phyloP scores from a whole-genome alignment of 1,140 invertebrate genomes.

The Philotrypesis tridentata region DNA sequence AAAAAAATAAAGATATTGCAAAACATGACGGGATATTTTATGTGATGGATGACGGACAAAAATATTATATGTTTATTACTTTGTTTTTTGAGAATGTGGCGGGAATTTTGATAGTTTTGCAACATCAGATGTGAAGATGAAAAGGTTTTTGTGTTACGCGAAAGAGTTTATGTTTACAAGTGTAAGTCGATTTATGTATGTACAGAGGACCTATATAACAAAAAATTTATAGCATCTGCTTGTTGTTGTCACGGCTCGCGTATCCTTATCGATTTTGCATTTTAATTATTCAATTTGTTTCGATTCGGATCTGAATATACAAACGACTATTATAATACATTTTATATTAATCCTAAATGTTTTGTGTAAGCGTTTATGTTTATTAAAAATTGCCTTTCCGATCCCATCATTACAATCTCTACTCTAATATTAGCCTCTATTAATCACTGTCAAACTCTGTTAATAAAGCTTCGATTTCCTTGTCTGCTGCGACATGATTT shows the following conservation, averaged over 20 bases:
- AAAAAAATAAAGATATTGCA: slow-evolving; percentile 47
- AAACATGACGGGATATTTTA: slow-evolving; percentile 52
- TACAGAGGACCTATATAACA: slow-evolving; percentile 62
- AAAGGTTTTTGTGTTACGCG: slow-evolving; percentile 34
- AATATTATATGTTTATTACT: slow-evolving; percentile 39
- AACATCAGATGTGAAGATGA: slow-evolving; percentile 50
- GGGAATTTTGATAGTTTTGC: slow-evolving; percentile 38
- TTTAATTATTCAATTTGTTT: slow-evolving; percentile 58
- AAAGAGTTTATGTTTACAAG: slow-evolving; percentile 47
- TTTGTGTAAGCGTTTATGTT: slow-evolving; percentile 53
- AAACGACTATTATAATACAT: slow-evolving; percentile 70
- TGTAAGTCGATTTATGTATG: slow-evolving; percentile 57
- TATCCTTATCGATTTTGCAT: slow-evolving; percentile 61
- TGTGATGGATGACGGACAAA: slow-evolving; percentile 48
- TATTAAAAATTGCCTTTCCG: slow-evolving; percentile 46
- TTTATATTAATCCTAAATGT: slow-evolving; percentile 70
- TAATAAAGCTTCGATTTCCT: slow-evolving; percentile 36
- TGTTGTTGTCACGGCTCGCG: slow-evolving; percentile 63
- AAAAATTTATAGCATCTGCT: slow-evolving; percentile 64
- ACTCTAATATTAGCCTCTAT: neutral
- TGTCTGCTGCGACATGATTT: slow-evolving; percentile 32
- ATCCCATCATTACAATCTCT: slow-evolving; percentile 9
- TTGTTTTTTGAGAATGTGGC: slow-evolving; percentile 19
- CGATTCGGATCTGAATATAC: slow-evolving; percentile 59
- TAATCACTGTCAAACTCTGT: slow-evolving; percentile 10